Evolutionary conservation across 2,888 invertebrate genomes (phyloP).

Genomic region (Fragum fragum): DNA sequence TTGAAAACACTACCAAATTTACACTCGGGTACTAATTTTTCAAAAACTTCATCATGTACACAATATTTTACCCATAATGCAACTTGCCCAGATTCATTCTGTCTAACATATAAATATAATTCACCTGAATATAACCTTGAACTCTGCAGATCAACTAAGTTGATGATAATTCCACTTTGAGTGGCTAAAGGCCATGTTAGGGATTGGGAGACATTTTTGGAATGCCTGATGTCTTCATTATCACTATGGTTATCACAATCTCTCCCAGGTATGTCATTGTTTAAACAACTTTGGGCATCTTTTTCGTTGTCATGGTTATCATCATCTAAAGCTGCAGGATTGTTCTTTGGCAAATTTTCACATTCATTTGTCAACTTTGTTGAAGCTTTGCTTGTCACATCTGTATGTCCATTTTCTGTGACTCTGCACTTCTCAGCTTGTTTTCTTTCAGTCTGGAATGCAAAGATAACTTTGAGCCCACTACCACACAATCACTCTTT

Average conservation of each 20-base stretch:
- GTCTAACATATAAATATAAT: conserved; percentile 59
- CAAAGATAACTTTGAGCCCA: no score
- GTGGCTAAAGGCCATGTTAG: conserved; percentile 22
- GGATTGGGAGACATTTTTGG: background rate
- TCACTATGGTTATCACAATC: conserved; percentile 3
- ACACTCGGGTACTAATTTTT: conserved; percentile 46
- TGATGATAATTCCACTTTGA: conserved; percentile 28
- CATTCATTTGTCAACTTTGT: background rate
- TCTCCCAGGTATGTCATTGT: background rate
- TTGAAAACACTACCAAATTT: conserved; percentile 65
- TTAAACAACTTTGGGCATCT: background rate
- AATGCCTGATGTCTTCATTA: background rate
- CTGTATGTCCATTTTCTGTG: background rate
- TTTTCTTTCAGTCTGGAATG: conserved; percentile 7
- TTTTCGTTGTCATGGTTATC: conserved; percentile 13
- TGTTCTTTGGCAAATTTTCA: background rate
- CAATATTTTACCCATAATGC: conserved; percentile 56
- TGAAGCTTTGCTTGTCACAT: background rate
- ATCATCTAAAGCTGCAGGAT: background rate
- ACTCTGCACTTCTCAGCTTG: background rate
- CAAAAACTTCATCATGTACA: background rate
- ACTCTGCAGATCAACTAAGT: conserved; percentile 28
- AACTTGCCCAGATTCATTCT: conserved; percentile 44
- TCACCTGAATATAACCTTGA: conserved; percentile 41
- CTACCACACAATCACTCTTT: no score